phyloP scores from a whole-genome alignment of 2,113 vertebrate species.

The Plestiodon gilberti region DNA sequence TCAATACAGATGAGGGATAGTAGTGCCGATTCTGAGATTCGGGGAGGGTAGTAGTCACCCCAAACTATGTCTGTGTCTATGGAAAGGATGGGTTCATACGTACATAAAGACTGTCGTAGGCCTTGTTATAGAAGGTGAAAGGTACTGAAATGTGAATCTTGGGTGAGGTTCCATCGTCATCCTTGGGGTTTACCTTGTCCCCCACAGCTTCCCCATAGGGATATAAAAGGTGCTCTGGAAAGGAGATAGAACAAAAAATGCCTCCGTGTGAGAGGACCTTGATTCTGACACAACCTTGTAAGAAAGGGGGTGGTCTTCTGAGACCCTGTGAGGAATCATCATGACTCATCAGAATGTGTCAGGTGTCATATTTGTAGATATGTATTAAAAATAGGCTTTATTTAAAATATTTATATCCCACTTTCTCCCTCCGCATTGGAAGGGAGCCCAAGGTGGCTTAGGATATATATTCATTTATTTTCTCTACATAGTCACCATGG shows the following conservation, averaged over 20 bases:
- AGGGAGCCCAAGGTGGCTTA: too few relatives aligned
- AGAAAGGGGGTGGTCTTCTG: background rate
- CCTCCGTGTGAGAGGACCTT: background rate
- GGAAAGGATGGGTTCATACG: background rate
- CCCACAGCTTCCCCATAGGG: background rate
- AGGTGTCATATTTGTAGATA: too few relatives aligned
- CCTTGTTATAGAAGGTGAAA: conserved; percentile 21
- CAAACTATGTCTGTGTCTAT: background rate
- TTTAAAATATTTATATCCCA: too few relatives aligned
- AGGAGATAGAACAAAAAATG: background rate
- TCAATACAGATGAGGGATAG: too few relatives aligned
- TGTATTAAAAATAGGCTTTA: too few relatives aligned
- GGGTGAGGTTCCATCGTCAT: conserved; percentile 28
- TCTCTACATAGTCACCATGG: too few relatives aligned
- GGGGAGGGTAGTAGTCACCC: too few relatives aligned
- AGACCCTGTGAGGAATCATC: background rate
- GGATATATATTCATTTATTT: too few relatives aligned
- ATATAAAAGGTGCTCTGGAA: conserved; percentile 10
- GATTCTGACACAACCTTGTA: background rate
- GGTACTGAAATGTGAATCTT: background rate
- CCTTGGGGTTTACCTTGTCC: background rate
- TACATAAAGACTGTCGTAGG: background rate
- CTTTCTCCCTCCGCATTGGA: too few relatives aligned
- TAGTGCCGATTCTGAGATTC: too few relatives aligned
- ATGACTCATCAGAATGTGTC: too few relatives aligned